Percentiles rank a stretch among this genome's conserved stretches.
Conservation (phyloP, 1,140 invertebrate species). For the Achroia grisella region DNA sequence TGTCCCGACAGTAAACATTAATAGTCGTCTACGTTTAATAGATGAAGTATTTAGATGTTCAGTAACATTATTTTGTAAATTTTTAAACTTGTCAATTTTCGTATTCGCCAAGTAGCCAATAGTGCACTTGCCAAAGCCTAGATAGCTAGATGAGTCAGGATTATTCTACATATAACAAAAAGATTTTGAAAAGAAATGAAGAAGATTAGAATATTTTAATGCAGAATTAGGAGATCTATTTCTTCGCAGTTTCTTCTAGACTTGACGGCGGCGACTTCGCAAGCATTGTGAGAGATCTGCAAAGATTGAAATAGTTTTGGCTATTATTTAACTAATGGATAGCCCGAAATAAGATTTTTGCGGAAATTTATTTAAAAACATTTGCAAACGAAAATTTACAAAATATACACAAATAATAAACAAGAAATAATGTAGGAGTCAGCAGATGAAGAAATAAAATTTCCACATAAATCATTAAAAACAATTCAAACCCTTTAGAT, state of each 20-base stretch:
- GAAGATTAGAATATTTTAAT: neutral
- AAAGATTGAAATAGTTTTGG: constrained; percentile 17
- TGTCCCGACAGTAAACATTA: constrained; percentile 17
- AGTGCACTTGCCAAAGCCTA: constrained; percentile 19
- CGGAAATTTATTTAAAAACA: neutral
- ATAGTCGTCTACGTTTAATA: constrained; percentile 16
- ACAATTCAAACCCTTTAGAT: too few relatives aligned
- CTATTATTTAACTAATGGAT: too few relatives aligned
- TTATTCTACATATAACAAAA: constrained; percentile 2
- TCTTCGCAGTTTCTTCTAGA: constrained; percentile 43
- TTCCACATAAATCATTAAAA: too few relatives aligned
- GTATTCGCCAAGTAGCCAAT: constrained; percentile 5
- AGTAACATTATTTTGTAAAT: constrained; percentile 6
- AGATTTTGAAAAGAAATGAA: neutral
- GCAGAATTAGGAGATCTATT: constrained; percentile 23
- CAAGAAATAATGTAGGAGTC: constrained; percentile 13
- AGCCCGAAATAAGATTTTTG: neutral
- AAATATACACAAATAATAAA: constrained; percentile 6
- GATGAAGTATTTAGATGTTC: neutral
- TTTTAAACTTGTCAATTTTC: neutral
- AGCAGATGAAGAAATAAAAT: too few relatives aligned
- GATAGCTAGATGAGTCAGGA: constrained; percentile 3
- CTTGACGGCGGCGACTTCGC: constrained; percentile 53
- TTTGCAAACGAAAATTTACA: neutral
- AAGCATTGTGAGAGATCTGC: constrained; percentile 61